Conservation (phyloP, 2,113 vertebrate species). For the Origma solitaria region DNA sequence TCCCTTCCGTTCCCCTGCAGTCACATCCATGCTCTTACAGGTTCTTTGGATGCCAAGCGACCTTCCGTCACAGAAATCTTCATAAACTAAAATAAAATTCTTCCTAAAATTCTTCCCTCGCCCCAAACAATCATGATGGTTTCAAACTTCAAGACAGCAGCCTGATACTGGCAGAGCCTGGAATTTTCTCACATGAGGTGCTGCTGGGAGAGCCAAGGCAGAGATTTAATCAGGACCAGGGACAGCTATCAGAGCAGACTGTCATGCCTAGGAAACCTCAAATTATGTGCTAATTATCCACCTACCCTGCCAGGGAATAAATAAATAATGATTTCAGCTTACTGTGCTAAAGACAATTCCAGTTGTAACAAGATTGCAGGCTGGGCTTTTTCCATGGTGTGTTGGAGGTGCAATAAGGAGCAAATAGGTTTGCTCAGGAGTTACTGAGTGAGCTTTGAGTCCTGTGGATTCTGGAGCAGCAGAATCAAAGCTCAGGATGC, state of each 20-base stretch:
- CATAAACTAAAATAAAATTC: background rate
- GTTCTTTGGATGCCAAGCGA: background rate
- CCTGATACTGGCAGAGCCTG: background rate
- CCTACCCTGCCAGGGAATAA: constrained; percentile 23
- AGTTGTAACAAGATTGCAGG: background rate
- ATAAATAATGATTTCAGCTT: constrained; percentile 18
- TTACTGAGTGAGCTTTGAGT: background rate
- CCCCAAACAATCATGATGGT: background rate
- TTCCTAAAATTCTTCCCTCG: background rate
- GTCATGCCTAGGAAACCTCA: constrained; percentile 31
- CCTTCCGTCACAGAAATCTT: background rate
- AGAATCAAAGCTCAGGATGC: background rate
- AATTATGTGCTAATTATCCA: constrained; percentile 43
- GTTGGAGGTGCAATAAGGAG: background rate
- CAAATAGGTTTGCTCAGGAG: background rate
- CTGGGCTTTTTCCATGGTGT: fast-evolving
- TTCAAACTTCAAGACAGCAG: background rate
- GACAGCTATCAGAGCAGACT: constrained; percentile 14
- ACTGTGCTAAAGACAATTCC: background rate
- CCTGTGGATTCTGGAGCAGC: fast-evolving
- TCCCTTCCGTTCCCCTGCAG: background rate
- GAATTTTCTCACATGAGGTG: background rate
- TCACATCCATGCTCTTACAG: background rate
- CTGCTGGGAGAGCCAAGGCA: background rate
- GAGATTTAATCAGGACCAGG: background rate